Percentiles rank a stretch among this genome's conserved stretches.
Evolutionary conservation across 2,113 vertebrate genomes (phyloP).

Genomic region (Gambusia holbrooki): DNA sequence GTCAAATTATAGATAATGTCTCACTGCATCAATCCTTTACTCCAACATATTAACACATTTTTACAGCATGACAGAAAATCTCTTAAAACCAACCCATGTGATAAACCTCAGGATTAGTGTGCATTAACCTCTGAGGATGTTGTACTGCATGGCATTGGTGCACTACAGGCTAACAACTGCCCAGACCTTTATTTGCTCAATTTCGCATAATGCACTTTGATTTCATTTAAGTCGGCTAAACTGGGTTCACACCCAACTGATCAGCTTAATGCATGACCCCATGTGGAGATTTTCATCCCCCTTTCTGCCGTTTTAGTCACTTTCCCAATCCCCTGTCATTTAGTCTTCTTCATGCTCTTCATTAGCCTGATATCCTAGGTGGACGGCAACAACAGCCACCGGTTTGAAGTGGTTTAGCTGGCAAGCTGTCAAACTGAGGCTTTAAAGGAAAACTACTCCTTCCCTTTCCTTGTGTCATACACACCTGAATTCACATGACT

Average conservation of each 20-base stretch:
- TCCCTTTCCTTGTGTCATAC: conserved; percentile 10
- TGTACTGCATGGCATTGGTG: not conserved
- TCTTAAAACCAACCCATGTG: conserved; percentile 1
- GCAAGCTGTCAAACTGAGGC: conserved; percentile 48
- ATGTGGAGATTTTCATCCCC: conserved; percentile 8
- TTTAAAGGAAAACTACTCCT: conserved; percentile 14
- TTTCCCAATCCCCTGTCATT: conserved; percentile 19
- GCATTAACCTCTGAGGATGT: conserved; percentile 3
- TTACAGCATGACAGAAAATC: too few species aligned
- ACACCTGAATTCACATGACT: conserved; percentile 37
- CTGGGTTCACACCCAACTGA: not conserved
- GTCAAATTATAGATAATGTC: too few species aligned
- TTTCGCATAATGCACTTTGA: not conserved
- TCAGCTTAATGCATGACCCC: not conserved
- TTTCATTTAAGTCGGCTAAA: conserved; percentile 18
- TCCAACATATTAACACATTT: too few species aligned
- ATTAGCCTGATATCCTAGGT: conserved; percentile 45
- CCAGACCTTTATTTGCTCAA: not conserved
- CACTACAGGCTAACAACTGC: not conserved
- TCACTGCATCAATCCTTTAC: too few species aligned
- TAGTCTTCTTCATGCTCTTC: conserved; percentile 41
- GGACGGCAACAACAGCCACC: conserved; percentile 18
- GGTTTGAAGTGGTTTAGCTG: conserved; percentile 43
- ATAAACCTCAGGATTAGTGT: conserved; percentile 15
- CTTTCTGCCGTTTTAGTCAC: conserved; percentile 6